phyloP scores from a whole-genome alignment of 2,113 vertebrate genomes.

The Cygnus atratus region DNA sequence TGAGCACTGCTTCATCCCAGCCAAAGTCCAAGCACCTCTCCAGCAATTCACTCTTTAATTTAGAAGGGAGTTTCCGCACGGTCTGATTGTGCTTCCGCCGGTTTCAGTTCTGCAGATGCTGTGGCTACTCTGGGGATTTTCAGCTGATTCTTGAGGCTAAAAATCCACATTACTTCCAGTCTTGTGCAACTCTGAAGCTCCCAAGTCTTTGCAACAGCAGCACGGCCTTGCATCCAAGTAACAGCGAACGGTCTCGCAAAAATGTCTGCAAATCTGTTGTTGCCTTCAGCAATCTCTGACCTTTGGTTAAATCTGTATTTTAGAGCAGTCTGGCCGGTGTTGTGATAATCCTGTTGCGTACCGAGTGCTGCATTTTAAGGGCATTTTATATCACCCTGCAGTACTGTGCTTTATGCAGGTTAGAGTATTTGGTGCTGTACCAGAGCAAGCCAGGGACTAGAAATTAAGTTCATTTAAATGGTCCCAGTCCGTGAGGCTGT shows the following conservation, averaged over 20 bases:
- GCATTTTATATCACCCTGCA: background rate
- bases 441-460: background rate
- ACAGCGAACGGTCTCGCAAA: background rate
- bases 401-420: no score
- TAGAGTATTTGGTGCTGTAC: background rate
- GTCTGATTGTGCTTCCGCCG: background rate
- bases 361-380: background rate
- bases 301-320: accelerated
- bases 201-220: background rate
- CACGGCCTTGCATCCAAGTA: background rate
- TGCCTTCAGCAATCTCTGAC: background rate
- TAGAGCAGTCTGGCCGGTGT: background rate
- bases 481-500: background rate
- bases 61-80: background rate
- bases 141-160: background rate
- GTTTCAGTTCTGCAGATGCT: background rate
- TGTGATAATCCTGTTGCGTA: accelerated
- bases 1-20: background rate
- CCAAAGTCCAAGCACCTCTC: background rate
- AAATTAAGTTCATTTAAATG: background rate
- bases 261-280: background rate
- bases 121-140: background rate
- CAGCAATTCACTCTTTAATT: background rate
- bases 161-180: background rate
- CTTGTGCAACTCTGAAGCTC: background rate